Evolutionary conservation across 2,113 vertebrate species (phyloP).

Genomic region (Stictonetta naevosa): DNA sequence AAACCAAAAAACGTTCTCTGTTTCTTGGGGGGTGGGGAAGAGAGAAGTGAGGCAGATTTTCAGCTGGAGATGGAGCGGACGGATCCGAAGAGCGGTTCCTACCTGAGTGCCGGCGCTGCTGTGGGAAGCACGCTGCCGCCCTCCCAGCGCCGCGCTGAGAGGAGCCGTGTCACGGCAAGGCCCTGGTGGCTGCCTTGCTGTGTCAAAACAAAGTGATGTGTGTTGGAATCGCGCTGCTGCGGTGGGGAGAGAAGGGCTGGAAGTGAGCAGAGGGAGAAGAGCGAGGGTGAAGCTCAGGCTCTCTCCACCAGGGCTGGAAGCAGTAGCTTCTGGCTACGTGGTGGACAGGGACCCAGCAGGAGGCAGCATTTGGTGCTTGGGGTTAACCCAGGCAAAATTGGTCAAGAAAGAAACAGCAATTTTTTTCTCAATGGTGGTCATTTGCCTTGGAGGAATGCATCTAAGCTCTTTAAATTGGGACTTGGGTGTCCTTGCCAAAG

Average conservation of each 20-base stretch:
- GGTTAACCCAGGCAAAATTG: background rate
- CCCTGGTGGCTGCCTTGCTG: background rate
- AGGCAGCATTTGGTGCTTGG: background rate
- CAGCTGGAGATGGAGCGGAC: background rate
- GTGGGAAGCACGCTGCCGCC: background rate
- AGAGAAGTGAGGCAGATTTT: slow-evolving; percentile 18
- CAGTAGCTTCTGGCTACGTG: background rate
- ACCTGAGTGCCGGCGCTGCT: background rate
- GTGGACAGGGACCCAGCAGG: accelerated
- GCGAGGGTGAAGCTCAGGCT: background rate
- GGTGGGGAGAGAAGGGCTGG: slow-evolving; percentile 19
- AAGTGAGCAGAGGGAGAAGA: slow-evolving; percentile 42
- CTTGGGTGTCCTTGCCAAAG: background rate
- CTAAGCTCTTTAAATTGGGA: background rate
- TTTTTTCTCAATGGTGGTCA: background rate
- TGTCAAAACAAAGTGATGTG: slow-evolving; percentile 33
- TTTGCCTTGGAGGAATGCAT: background rate
- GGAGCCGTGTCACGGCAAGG: background rate
- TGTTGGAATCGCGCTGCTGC: background rate
- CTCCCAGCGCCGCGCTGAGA: background rate
- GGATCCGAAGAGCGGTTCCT: background rate
- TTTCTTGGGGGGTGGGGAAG: slow-evolving; percentile 3
- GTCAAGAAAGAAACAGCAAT: background rate
- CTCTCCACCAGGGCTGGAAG: background rate
- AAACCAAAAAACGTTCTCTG: background rate